phyloP scores from a whole-genome alignment of 2,888 invertebrate genomes.

The Timema cristinae region DNA sequence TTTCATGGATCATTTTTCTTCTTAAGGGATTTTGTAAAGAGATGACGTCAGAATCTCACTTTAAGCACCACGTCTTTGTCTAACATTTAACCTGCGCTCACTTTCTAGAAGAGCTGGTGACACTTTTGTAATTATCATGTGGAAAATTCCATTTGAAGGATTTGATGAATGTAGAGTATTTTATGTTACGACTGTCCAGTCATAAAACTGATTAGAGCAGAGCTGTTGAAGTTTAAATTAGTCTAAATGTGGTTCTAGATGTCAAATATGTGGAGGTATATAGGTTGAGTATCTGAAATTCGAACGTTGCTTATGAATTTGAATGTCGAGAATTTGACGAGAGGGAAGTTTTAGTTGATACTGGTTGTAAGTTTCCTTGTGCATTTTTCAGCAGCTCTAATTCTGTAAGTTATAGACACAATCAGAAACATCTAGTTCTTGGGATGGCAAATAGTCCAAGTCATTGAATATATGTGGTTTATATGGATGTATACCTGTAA shows the following conservation, averaged over 20 bases:
- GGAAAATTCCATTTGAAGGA: not conserved
- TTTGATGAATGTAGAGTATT: not conserved
- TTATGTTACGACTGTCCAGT: too few species aligned
- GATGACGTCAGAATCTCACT: slow-evolving; percentile 16
- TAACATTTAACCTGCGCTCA: not conserved
- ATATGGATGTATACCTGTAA: slow-evolving; percentile 16
- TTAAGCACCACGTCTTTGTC: slow-evolving; percentile 1
- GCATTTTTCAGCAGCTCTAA: too few species aligned
- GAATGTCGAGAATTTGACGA: too few species aligned
- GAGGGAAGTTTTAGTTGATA: too few species aligned
- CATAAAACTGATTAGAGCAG: too few species aligned
- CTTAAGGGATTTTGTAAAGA: slow-evolving; percentile 16
- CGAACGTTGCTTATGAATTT: too few species aligned
- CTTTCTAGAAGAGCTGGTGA: not conserved
- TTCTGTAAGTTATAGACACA: too few species aligned
- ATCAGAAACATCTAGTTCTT: slow-evolving; percentile 5
- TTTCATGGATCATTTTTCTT: not conserved
- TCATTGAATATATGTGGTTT: slow-evolving; percentile 19
- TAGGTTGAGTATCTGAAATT: too few species aligned
- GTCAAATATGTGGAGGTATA: too few species aligned
- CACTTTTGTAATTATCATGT: not conserved
- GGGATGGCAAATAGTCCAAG: slow-evolving; percentile 4
- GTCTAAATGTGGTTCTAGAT: too few species aligned
- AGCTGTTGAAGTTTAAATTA: too few species aligned
- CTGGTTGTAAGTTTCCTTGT: too few species aligned